A percentile compares a stretch with the other conserved stretches of the same genome.
These are phyloP conservation scores for Scaptomyza parva DNA, from an alignment of 2,888 invertebrate species.

Conservation along the genomic window DNA sequence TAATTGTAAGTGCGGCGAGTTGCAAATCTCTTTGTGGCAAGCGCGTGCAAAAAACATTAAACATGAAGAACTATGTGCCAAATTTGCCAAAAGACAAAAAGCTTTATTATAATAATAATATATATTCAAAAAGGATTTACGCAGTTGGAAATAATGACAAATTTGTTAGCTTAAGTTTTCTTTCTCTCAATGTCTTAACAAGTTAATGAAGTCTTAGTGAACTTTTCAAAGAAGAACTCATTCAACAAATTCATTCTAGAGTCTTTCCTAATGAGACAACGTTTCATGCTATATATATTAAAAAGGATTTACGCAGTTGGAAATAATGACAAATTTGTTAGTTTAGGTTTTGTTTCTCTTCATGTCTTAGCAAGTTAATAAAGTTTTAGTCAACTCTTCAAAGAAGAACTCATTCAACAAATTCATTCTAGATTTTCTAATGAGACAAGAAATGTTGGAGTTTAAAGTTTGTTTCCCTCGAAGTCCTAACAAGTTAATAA, in stretches of 20 bases:
- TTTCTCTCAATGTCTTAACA: no score
- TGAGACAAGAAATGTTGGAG: background rate
- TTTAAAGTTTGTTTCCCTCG: background rate
- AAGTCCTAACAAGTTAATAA: no score
- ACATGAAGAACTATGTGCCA: slow-evolving; percentile 38
- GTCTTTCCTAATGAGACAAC: no score
- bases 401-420: no score
- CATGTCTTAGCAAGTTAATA: no score
- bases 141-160: background rate
- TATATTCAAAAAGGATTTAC: background rate
- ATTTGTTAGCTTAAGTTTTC: background rate
- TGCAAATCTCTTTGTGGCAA: slow-evolving; percentile 16
- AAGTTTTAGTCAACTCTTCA: no score
- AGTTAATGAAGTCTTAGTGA: no score
- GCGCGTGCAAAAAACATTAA: slow-evolving; percentile 15
- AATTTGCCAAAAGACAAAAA: slow-evolving; percentile 2
- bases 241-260: no score
- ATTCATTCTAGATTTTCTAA: no score
- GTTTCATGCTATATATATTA: slow-evolving; percentile 5
- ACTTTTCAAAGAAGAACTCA: no score
- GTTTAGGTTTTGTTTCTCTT: background rate
- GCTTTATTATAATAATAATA: background rate
- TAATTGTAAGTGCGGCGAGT: slow-evolving; percentile 53
- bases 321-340: background rate
- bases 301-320: background rate